phyloP scores from a whole-genome alignment of 1,140 invertebrate genomes.

The Heliconius eleuchia region DNA sequence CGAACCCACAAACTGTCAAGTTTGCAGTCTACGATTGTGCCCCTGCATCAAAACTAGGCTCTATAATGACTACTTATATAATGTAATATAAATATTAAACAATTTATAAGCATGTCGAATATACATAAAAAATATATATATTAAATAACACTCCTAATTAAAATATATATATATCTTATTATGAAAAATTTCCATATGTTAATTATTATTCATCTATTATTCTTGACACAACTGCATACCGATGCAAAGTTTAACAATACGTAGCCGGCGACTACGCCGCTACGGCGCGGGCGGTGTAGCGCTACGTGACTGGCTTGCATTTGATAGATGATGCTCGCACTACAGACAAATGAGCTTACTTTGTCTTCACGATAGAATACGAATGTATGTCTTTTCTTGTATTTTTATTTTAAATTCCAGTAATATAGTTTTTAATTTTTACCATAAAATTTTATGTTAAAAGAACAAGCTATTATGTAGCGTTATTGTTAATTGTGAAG shows the following conservation, averaged over 20 bases:
- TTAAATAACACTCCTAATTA: not conserved
- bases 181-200: slow-evolving; percentile 1
- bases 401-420: not conserved
- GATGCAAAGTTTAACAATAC: slow-evolving; percentile 19
- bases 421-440: not conserved
- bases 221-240: not conserved
- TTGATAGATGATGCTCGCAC: slow-evolving; percentile 45
- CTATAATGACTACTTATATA: no score
- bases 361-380: slow-evolving; percentile 1
- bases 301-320: slow-evolving; percentile 45
- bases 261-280: slow-evolving; percentile 53
- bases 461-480: no score
- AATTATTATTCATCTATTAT: slow-evolving; percentile 18
- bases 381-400: slow-evolving; percentile 1
- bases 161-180: no score
- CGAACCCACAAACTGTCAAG: no score
- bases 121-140: not conserved
- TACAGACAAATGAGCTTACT: slow-evolving; percentile 5
- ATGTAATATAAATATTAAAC: not conserved
- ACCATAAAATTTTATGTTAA: no score
- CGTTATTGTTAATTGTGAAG: no score
- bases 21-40: no score
- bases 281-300: slow-evolving; percentile 40
- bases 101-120: not conserved
- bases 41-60: no score